A percentile compares a stretch with the other conserved stretches of the same genome.
These are phyloP conservation scores for Danio albolineatus DNA, from an alignment of 2,797 vertebrate species.

Conservation along the genomic window DNA sequence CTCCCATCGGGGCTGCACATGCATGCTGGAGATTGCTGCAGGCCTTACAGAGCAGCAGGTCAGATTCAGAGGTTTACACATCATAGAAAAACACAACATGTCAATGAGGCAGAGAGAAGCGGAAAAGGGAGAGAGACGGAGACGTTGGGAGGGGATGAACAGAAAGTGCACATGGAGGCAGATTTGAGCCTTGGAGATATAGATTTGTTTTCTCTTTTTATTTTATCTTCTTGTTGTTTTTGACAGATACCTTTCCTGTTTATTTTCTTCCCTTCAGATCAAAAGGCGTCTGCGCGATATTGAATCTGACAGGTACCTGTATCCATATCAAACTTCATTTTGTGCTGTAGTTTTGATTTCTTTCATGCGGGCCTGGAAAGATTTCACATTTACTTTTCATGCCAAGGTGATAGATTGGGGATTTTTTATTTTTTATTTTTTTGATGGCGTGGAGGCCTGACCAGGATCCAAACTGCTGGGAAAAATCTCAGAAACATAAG, in stretches of 20 bases:
- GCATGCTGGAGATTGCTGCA: conserved; percentile 75
- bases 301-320: conserved; percentile 76
- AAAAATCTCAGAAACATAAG: conserved; percentile 1
- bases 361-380: conserved; percentile 62
- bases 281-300: conserved; percentile 74
- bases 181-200: conserved; percentile 72
- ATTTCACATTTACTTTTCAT: conserved; percentile 50
- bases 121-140: conserved; percentile 38
- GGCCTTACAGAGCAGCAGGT: conserved; percentile 76
- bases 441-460: conserved; percentile 20
- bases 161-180: conserved; percentile 66
- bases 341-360: conserved; percentile 74
- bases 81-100: conserved; percentile 72
- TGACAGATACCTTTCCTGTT: conserved; percentile 72
- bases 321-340: conserved; percentile 75
- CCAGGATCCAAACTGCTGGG: conserved; percentile 11
- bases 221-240: conserved; percentile 67
- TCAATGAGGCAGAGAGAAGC: conserved; percentile 62
- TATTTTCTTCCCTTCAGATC: conserved; percentile 72
- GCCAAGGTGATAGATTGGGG: conserved; percentile 51
- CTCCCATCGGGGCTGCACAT: conserved; percentile 76
- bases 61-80: conserved; percentile 74
- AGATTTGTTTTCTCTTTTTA: conserved; percentile 59
- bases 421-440: conserved; percentile 9
- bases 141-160: conserved; percentile 41